A percentile compares a stretch with the other conserved stretches of the same genome.
phyloP scores from a whole-genome alignment of 2,113 vertebrate genomes.

The Cranoglanis bouderius region DNA sequence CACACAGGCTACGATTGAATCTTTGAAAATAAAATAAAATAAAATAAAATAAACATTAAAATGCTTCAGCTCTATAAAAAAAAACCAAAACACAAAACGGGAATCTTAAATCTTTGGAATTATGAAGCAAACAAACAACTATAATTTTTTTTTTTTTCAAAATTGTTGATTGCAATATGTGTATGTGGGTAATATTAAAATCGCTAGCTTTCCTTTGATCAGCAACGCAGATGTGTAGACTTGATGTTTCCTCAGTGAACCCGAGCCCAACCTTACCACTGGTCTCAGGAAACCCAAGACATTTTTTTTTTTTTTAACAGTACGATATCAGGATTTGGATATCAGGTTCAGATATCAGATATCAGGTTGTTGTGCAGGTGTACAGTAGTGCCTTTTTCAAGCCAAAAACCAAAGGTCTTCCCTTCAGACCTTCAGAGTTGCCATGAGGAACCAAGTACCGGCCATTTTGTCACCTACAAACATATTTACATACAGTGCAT shows the following conservation, averaged over 20 bases:
- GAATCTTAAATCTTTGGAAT: not conserved
- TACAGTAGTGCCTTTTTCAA: not conserved
- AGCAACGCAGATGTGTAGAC: not conserved
- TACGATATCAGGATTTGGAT: not conserved
- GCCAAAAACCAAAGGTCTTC: not conserved
- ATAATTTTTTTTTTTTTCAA: not conserved
- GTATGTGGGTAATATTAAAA: not conserved
- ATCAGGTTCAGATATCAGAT: not conserved
- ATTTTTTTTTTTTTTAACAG: not conserved
- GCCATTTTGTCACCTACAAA: not conserved
- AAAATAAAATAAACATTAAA: not conserved
- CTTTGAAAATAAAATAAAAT: not conserved
- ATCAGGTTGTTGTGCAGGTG: not conserved
- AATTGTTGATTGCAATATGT: not conserved
- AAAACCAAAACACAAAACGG: not conserved
- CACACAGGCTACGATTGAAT: not conserved
- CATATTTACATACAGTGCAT: conserved; percentile 52
- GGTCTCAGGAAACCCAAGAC: not conserved
- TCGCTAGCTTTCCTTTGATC: not conserved
- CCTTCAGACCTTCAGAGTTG: not conserved
- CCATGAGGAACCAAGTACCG: conserved; percentile 22
- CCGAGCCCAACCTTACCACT: not conserved
- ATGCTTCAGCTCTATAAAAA: not conserved
- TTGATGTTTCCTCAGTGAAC: not conserved
- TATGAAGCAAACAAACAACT: not conserved